These are phyloP conservation scores for Theocolax elegans DNA, from an alignment of 1,140 invertebrate genomes.

Conservation along the genomic window DNA sequence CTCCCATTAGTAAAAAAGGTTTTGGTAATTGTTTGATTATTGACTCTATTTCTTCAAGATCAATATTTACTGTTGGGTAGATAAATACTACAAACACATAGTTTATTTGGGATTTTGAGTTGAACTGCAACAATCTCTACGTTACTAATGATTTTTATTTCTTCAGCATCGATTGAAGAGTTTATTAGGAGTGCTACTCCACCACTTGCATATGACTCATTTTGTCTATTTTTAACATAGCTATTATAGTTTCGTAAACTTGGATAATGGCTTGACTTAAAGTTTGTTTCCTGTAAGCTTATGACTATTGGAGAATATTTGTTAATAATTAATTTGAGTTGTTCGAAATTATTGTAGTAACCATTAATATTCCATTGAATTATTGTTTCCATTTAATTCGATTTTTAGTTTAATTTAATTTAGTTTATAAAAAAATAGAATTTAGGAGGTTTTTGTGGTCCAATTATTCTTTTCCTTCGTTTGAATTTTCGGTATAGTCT, in stretches of 20 bases:
- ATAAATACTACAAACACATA: background rate
- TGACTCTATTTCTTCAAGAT: background rate
- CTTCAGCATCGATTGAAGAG: background rate
- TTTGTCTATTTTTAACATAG: background rate
- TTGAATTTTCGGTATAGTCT: too few species aligned
- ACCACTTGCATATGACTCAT: background rate
- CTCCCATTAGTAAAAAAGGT: background rate
- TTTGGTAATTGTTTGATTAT: background rate
- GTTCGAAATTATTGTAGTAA: background rate
- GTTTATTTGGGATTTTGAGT: background rate
- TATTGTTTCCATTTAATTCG: background rate
- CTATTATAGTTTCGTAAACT: too few species aligned
- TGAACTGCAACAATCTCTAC: background rate
- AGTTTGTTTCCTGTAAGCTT: too few species aligned
- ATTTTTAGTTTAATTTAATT: too few species aligned
- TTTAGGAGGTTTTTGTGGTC: too few species aligned
- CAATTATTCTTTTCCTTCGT: too few species aligned
- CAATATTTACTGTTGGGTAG: background rate
- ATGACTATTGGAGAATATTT: background rate
- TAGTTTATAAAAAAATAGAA: too few species aligned
- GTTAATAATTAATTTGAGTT: background rate
- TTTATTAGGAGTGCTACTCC: background rate
- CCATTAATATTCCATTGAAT: background rate
- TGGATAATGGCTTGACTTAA: too few species aligned
- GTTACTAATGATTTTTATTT: background rate